Evolutionary conservation across 1,140 invertebrate species (phyloP), one percentile per base, ranked within the genome.

Genomic region (Muscidifurax raptorellus): DNA sequence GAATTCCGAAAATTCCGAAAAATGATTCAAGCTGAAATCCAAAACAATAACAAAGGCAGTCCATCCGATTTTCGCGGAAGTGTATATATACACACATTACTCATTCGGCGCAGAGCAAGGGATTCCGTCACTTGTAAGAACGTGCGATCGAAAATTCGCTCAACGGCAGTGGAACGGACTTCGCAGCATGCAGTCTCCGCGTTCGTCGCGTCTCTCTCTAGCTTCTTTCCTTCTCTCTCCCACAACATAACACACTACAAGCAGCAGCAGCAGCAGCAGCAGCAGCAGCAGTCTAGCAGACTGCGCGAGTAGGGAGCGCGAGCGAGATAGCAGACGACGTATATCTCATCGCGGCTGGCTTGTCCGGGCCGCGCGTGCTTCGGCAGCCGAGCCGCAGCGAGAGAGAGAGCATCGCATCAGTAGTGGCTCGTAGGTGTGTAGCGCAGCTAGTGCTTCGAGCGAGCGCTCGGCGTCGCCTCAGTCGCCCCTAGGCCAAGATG

Each of bases 401-500:
- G 47, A 77, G 47, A 77, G 2, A 36, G 76, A 79, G 77, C 69
- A 36, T 3, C 1, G 71, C 22, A 13, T n/a, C 27, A 47, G 44
- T 59, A 59, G 52, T 30, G 66, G 27, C 10, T 69, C 75, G 47
- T 59, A 59, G 52, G 18, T 67, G 64, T 36, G 12, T 13, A 40
- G 71, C 9, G 32, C 6, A 44, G 47, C 27, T 67, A 84, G 77
- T 80, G 27, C 25, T 3, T 1, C 1, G 18, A 47, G 71, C 28
- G 36, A 28, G 47, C 94, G 92, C 88, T 90, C 93, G 93, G 91
- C 90, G 93, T 94, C 94, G 94, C 91, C 88, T 87, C 84, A 88
- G 88, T 91, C 88, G 88, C 80, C 84, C 30, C 32, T 59, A 71
- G 67, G 72, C 80, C 94, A 96, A 96, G 93, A 96, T 96, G 95